Percentiles rank a stretch among this genome's conserved stretches.
Conservation (phyloP, 1,140 invertebrate genomes). For the Ceratina australensis region DNA sequence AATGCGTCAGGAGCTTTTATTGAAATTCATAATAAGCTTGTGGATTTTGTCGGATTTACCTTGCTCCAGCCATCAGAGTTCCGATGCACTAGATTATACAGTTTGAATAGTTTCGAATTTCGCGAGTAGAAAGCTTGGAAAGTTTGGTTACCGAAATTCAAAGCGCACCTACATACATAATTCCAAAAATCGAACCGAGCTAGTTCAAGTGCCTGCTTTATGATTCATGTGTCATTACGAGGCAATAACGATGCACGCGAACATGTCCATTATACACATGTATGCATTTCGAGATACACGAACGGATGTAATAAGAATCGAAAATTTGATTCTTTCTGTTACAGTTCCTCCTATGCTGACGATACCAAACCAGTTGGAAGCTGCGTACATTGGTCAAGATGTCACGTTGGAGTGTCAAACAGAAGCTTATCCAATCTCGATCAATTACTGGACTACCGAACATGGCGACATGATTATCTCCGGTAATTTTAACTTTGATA, state of each 20-base stretch:
- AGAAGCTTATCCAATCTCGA: constrained; percentile 92
- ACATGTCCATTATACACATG: too few species aligned
- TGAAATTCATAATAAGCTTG: constrained; percentile 1
- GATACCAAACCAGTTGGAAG: constrained; percentile 92
- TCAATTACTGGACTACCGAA: constrained; percentile 94
- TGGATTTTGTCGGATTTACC: constrained; percentile 2
- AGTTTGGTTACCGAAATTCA: constrained; percentile 8
- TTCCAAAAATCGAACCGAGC: background rate
- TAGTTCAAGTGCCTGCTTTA: background rate
- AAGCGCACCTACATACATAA: background rate
- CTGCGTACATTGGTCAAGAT: constrained; percentile 89
- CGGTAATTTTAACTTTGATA: constrained; percentile 83
- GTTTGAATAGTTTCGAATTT: constrained; percentile 19
- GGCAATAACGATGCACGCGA: too few species aligned
- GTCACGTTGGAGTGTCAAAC: constrained; percentile 91
- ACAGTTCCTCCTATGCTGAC: constrained; percentile 93
- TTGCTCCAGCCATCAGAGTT: background rate
- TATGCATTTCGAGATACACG: too few species aligned
- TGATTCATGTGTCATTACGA: too few species aligned
- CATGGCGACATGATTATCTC: constrained; percentile 93
- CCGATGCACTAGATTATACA: background rate
- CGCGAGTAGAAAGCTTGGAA: background rate
- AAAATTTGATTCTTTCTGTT: constrained; percentile 12
- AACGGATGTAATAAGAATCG: too few species aligned
- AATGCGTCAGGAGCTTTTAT: background rate